phyloP scores from a whole-genome alignment of 2,113 vertebrate species.

The Riparia riparia region DNA sequence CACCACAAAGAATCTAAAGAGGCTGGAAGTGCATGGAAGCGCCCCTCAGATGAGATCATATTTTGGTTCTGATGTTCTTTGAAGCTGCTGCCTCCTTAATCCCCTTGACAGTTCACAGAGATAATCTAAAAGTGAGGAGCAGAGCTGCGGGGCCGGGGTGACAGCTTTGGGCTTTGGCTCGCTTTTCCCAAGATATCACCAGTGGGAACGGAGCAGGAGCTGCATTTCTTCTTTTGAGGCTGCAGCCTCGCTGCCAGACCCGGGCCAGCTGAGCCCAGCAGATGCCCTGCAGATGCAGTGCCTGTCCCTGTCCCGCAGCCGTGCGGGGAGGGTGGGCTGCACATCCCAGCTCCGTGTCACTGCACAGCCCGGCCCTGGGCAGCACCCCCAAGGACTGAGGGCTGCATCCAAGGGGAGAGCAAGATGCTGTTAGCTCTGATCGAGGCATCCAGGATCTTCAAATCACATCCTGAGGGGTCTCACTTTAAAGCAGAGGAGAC shows the following conservation, averaged over 20 bases:
- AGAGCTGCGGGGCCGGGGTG: neutral
- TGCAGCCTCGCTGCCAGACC: constrained; percentile 30
- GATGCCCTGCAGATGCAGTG: neutral
- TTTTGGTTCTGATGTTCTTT: neutral
- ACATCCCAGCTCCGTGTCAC: neutral
- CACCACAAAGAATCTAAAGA: neutral
- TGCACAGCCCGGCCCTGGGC: neutral
- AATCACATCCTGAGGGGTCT: neutral
- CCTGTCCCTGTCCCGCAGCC: neutral
- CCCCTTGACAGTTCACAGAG: constrained; percentile 15
- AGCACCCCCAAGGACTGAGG: neutral
- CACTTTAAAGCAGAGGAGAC: neutral
- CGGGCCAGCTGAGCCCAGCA: neutral
- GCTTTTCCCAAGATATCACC: neutral
- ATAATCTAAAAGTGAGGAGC: constrained; percentile 5
- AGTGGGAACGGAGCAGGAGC: neutral
- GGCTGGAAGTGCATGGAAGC: neutral
- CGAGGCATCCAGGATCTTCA: neutral
- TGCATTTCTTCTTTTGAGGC: neutral
- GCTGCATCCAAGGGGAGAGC: neutral
- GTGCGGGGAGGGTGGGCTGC: neutral
- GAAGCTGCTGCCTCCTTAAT: constrained; percentile 28
- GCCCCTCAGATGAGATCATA: neutral
- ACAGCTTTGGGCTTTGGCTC: constrained; percentile 21
- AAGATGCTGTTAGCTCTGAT: neutral